A percentile compares a stretch with the other conserved stretches of the same genome.
phyloP scores from a whole-genome alignment of 2,113 vertebrate species.

The Lampris megalopsis region DNA sequence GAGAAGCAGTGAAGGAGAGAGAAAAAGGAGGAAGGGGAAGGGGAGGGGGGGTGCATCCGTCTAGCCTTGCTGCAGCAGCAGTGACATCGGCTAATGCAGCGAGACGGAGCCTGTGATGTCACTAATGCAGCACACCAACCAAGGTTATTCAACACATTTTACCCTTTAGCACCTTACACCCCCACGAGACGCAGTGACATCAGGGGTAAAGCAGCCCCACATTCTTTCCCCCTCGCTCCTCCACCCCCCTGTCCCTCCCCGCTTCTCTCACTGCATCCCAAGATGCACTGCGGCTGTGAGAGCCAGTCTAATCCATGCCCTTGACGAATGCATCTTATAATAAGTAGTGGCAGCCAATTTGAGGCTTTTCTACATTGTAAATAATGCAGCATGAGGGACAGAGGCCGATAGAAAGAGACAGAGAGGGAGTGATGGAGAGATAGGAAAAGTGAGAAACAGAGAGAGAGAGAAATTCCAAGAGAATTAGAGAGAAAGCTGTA shows the following conservation, averaged over 20 bases:
- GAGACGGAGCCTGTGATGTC: slow-evolving; percentile 72
- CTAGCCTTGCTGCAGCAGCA: slow-evolving; percentile 71
- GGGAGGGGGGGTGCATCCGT: slow-evolving; percentile 46
- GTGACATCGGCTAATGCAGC: slow-evolving; percentile 72
- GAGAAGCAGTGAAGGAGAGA: neutral
- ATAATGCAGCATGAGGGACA: slow-evolving; percentile 67
- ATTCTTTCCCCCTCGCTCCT: neutral
- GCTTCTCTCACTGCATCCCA: slow-evolving; percentile 55
- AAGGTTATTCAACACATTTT: slow-evolving; percentile 78
- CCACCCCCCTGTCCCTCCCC: slow-evolving; percentile 37
- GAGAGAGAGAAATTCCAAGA: slow-evolving; percentile 15
- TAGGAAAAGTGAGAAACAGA: slow-evolving; percentile 3
- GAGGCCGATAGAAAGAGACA: slow-evolving; percentile 19
- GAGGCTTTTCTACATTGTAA: slow-evolving; percentile 77
- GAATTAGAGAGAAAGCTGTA: slow-evolving; percentile 35
- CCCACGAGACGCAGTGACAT: slow-evolving; percentile 26
- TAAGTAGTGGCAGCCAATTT: slow-evolving; percentile 81
- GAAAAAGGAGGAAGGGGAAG: slow-evolving; percentile 19
- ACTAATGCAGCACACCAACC: slow-evolving; percentile 77
- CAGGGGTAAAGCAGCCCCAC: slow-evolving; percentile 12
- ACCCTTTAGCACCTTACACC: slow-evolving; percentile 54
- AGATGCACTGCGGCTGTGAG: slow-evolving; percentile 70
- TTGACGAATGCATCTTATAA: slow-evolving; percentile 80
- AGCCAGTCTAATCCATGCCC: slow-evolving; percentile 69
- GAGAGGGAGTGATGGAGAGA: slow-evolving; percentile 16